Base-by-base conservation (phyloP, 2,797 vertebrate species). In the Zenarchopterus dispar region DNA sequence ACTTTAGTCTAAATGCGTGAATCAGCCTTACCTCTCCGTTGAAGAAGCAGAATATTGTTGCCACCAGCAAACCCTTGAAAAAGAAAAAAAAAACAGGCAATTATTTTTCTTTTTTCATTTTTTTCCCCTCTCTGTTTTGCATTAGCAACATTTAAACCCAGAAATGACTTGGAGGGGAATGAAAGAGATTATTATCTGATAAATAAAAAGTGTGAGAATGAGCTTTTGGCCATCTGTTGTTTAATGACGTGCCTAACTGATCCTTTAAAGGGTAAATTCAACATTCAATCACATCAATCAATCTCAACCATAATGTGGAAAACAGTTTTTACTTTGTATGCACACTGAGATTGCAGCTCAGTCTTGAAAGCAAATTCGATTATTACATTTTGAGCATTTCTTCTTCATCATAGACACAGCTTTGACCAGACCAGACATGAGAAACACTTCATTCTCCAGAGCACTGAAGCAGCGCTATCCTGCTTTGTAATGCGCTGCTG, bases 1-100 rank as follows among this genome's bases (percentile, higher is more conserved):
- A 39, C 13, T 1, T 39, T 3, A 15, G 4, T 15, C 13, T 39
- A 5, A 36, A 52, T 21, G 31, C 33, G 36, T 22, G 28, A 33
- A 26, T 6, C 15, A 21, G 4, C 7, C 81, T 94, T 93, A 99
- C 98, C 95, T 98, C 96, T 21, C 95, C 95, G 52, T 99, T 99
- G 92, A 96, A 98, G 92, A 99, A 99, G 90, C 98, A 99, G 92
- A 99, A 99, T 92, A 99, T 99, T 11, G 94, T 95, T 33, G 98
- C 94, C 70, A 99, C 97, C 66, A 99, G 94, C 82, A 99, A 94
- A 46, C 97, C 98, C 98, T 99, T 64, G 52, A 82, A 84, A 82
- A 60, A 75, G 74, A 64, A 78, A 50, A 75, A 28, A 67, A 65
- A 77, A 28, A 7, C 28, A 28, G 8, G 7, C 28, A 7, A 1